phyloP scores from a whole-genome alignment of 1,140 invertebrate genomes.

The Drosophila trapezifrons region DNA sequence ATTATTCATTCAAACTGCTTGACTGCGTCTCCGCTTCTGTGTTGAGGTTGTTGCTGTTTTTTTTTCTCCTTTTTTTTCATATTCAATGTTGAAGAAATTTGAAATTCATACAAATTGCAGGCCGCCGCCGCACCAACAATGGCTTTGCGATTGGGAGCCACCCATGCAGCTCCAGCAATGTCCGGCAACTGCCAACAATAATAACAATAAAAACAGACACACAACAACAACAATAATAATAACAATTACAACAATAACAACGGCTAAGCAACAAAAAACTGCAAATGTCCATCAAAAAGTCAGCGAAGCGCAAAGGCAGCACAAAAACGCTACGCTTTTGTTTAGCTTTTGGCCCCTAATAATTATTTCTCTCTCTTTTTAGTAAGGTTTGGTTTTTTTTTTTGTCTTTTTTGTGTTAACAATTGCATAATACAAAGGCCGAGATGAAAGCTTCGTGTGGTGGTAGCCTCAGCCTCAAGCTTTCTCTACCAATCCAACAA shows the following conservation, averaged over 20 bases:
- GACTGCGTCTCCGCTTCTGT: slow-evolving; percentile 39
- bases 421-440: slow-evolving; percentile 54
- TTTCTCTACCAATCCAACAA: slow-evolving; percentile 37
- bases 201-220: slow-evolving; percentile 22
- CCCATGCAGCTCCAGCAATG: slow-evolving; percentile 72
- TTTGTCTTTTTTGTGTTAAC: slow-evolving; percentile 18
- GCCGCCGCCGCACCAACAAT: slow-evolving; percentile 62
- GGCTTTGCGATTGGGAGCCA: slow-evolving; percentile 48
- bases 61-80: slow-evolving; percentile 32
- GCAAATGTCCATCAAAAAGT: slow-evolving; percentile 70
- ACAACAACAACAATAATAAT: slow-evolving; percentile 22
- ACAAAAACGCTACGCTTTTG: slow-evolving; percentile 28
- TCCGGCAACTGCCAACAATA: slow-evolving; percentile 52
- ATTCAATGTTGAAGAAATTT: slow-evolving; percentile 70
- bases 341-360: slow-evolving; percentile 42
- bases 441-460: slow-evolving; percentile 41
- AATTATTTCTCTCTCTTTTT: slow-evolving; percentile 32
- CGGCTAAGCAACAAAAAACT: slow-evolving; percentile 19
- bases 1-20: slow-evolving; percentile 77
- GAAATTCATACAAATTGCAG: slow-evolving; percentile 81
- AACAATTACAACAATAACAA: slow-evolving; percentile 9
- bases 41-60: slow-evolving; percentile 8
- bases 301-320: slow-evolving; percentile 66
- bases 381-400: background rate
- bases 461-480: slow-evolving; percentile 17